phyloP scores from a whole-genome alignment of 2,888 invertebrate species.

The Troides aeacus region DNA sequence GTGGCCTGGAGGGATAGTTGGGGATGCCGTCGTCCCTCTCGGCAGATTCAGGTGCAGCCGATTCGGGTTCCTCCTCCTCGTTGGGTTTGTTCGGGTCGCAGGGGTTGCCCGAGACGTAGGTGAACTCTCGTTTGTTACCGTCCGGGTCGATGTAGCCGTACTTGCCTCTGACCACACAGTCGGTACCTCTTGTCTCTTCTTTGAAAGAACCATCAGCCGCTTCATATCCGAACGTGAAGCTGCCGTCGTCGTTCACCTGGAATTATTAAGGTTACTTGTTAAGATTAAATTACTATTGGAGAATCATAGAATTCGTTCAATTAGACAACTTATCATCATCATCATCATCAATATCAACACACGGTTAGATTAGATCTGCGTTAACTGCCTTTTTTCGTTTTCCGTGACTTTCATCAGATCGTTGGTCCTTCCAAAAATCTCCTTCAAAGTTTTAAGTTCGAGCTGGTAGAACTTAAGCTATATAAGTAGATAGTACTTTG shows the following conservation, averaged over 20 bases:
- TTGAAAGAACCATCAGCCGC: constrained; percentile 92
- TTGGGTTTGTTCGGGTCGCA: constrained; percentile 91
- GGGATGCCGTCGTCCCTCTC: constrained; percentile 84
- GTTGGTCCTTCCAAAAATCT: too few species aligned
- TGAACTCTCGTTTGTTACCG: constrained; percentile 91
- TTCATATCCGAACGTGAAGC: constrained; percentile 91
- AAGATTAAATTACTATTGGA: too few species aligned
- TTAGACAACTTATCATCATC: too few species aligned
- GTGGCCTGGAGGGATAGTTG: constrained; percentile 75
- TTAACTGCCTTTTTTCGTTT: too few species aligned
- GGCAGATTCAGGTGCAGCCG: constrained; percentile 76
- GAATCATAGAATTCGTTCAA: too few species aligned
- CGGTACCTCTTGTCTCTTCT: constrained; percentile 91
- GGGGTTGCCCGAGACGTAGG: constrained; percentile 91
- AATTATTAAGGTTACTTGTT: constrained; percentile 33
- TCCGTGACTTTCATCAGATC: too few species aligned
- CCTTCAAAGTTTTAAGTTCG: too few species aligned
- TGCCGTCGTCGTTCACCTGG: constrained; percentile 88
- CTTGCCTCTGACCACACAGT: constrained; percentile 92
- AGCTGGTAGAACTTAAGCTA: too few species aligned
- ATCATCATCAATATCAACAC: too few species aligned
- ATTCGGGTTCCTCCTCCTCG: constrained; percentile 82
- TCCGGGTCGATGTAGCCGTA: constrained; percentile 93
- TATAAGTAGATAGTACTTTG: constrained; percentile 66
- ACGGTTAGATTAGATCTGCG: too few species aligned